Evolutionary conservation across 1,140 invertebrate species (phyloP).

Genomic region (Catajapyx aquilonaris): DNA sequence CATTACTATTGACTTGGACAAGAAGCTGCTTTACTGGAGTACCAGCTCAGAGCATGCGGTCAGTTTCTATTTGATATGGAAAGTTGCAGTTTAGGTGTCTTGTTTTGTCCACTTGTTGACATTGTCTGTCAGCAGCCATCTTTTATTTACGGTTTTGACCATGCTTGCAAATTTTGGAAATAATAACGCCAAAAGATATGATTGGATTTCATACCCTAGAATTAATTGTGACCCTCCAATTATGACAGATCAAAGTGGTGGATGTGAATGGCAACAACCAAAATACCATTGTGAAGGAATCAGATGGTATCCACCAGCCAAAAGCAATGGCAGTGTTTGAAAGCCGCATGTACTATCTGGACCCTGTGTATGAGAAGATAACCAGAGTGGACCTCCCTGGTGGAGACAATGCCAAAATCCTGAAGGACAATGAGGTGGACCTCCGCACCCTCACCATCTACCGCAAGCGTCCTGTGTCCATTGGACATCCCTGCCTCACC

Average conservation of each 20-base stretch:
- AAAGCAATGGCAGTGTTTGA: constrained; percentile 67
- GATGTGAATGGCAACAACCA: constrained; percentile 50
- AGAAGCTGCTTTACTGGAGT: constrained; percentile 68
- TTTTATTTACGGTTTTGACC: background rate
- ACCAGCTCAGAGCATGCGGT: too few relatives aligned
- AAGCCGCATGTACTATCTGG: constrained; percentile 66
- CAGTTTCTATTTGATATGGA: too few relatives aligned
- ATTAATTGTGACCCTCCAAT: constrained; percentile 4
- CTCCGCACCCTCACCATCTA: constrained; percentile 75
- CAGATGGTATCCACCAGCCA: constrained; percentile 48
- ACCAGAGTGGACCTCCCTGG: constrained; percentile 65
- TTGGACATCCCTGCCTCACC: constrained; percentile 58
- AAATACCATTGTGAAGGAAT: constrained; percentile 40
- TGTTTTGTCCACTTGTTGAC: too few relatives aligned
- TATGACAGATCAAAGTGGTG: constrained; percentile 37
- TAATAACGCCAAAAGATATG: background rate
- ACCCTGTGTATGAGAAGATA: constrained; percentile 75
- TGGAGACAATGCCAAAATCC: constrained; percentile 48
- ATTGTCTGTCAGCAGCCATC: background rate
- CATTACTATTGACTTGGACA: constrained; percentile 64
- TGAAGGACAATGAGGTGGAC: constrained; percentile 68
- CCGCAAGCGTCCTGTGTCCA: constrained; percentile 44
- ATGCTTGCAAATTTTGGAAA: constrained; percentile 8
- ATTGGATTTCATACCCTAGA: too few relatives aligned
- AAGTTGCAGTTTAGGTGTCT: constrained; percentile 10